Evolutionary conservation across 2,888 invertebrate genomes (phyloP), one percentile per base, ranked within the genome.

Genomic region (Chrysolina oricalcia): DNA sequence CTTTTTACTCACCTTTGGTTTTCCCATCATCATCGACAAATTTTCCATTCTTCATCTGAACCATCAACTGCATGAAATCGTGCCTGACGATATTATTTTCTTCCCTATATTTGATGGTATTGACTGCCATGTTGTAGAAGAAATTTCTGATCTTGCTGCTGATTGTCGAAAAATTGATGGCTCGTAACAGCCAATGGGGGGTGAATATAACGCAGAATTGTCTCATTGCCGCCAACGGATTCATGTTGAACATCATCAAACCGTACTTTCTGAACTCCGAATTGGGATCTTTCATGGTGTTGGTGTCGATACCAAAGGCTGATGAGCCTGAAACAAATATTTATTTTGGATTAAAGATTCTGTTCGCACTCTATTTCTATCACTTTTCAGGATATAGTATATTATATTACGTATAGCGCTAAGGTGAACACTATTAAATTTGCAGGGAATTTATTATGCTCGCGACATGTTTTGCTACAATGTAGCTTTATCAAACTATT

Each of bases 51-150:
- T 72, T 76, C 21, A 76, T 17, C 21, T 76, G 73, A 15, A 76
- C 72, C 10, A 76, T 50, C 72, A 71, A 59, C 41, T 76, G 76
- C 46, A 76, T 41, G 21, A 74, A 76, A 46, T 76, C 76, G 6
- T 76, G 68, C 27, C 74, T 70, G 11, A 19, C 27, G 5, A 69
- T 59, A 21, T 72, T 69, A 66, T 76, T 70, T 11, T 76, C 66
- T 43, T 76, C 76, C 17, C 76, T 74, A 56, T 76, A 76, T 8
- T 74, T 70, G 1, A 74, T 48, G 3, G 74, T 74, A 40, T 23
- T 19, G 6, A 17, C n/a, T 5, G 70, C 64, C 35, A 74, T 56
- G 23, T 74, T 11, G 15, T 66, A 70, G 41, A 74, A 74, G 50
- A 74, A 74, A 10, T 66, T 59, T 23, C 70, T 59, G 21, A 74